Evolutionary conservation across 2,797 vertebrate species (phyloP), one percentile per base, ranked within the genome.

Genomic region (Dendrocincla tyrannina): DNA sequence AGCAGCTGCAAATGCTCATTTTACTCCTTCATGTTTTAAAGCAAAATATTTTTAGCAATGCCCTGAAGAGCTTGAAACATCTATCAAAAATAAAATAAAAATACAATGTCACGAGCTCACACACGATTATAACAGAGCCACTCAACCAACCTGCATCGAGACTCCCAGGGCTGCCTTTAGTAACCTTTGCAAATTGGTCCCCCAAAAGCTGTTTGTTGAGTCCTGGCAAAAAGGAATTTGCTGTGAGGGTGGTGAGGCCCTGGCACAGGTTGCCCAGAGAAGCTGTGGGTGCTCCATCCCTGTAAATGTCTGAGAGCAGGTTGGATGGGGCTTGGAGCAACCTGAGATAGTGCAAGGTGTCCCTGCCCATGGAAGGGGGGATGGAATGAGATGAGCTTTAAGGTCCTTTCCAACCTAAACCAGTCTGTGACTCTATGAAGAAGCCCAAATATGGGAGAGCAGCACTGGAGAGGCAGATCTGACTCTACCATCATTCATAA

Each of bases 401-500:
- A 47, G 33, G 22, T 47, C 30, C 22, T 10, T 73, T 78, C 7
- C 12, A 27, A 39, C 4, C 3, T 16, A 53, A 9, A 41, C 17
- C 30, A n/a, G 13, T 46, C 39, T 1, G 1, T 23, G 58, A 52
- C 32, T 72, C 39, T 42, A 12, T 53, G 39, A 60, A 32, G 66
- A 84, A 66, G 17, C 33, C 17, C 37, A 4, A 13, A 49, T 15
- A 4, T 1, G 5, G 75, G 15, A 12, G 32, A 75, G 67, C 53
- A 55, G 35, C 74, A 5, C 41, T 35, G n/a, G 28, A n/a, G 41
- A 39, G 33, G 5, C 63, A 32, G 32, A 5, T 23, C 46, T 5
- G 16, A 55, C 47, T 41, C 50, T 12, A 7, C n/a, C n/a, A 13
- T 0, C 0, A 17, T 5, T 39, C 2, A 0, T 4, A 42, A 8